These are phyloP conservation scores for Labeo rohita DNA, from an alignment of 2,113 vertebrate species.

Conservation along the genomic window DNA sequence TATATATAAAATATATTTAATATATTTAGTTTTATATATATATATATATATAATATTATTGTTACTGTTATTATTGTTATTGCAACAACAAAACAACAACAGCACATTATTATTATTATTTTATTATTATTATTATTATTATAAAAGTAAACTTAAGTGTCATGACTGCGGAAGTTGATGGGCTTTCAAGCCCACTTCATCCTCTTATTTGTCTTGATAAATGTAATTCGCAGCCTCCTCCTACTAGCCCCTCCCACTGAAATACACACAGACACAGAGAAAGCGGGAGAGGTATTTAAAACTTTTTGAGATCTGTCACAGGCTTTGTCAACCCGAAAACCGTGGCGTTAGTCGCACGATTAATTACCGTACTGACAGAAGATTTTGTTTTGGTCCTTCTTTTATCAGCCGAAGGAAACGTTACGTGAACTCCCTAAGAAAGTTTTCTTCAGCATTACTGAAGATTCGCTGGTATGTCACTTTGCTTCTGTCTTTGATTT, in stretches of 20 bases:
- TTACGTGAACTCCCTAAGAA: conserved; percentile 25
- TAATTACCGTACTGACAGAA: background rate
- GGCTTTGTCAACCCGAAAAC: conserved; percentile 45
- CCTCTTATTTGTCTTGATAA: conserved; percentile 9
- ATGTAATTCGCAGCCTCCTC: conserved; percentile 51
- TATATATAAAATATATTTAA: no score
- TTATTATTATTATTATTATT: background rate
- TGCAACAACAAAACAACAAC: background rate
- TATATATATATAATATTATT: no score
- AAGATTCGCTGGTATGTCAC: background rate
- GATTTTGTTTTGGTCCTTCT: conserved; percentile 24
- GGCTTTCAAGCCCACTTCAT: conserved; percentile 15
- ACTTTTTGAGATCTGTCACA: conserved; percentile 55
- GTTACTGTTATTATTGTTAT: background rate
- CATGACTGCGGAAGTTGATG: background rate
- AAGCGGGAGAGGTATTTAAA: conserved; percentile 59
- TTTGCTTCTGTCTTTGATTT: conserved; percentile 18
- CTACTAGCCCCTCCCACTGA: conserved; percentile 65
- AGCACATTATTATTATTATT: background rate
- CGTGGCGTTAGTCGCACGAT: background rate
- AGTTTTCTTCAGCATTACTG: conserved; percentile 29
- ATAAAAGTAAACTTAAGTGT: background rate
- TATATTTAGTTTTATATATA: no score
- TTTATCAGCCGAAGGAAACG: conserved; percentile 34
- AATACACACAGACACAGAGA: conserved; percentile 50